Conservation (phyloP, 2,888 invertebrate genomes). For the Helleia helle region DNA sequence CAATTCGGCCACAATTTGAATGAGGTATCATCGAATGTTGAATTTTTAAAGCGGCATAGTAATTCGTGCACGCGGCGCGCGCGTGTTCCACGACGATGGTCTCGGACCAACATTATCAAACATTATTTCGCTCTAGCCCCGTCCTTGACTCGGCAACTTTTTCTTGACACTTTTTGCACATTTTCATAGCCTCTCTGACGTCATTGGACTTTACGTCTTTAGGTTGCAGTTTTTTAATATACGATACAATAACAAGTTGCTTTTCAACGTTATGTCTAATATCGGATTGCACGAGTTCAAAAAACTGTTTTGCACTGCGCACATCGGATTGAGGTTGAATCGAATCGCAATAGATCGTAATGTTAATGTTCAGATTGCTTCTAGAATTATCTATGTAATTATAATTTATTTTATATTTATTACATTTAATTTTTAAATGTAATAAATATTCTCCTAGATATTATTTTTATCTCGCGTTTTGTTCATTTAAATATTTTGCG, state of each 20-base stretch:
- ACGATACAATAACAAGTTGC: background rate
- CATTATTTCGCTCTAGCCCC: background rate
- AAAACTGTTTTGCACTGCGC: background rate
- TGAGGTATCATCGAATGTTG: no score
- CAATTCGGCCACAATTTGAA: no score
- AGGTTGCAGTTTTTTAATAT: conserved; percentile 10
- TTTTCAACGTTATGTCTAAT: background rate
- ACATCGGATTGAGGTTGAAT: background rate
- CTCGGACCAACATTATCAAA: background rate
- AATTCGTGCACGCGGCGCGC: conserved; percentile 12
- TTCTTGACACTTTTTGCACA: conserved; percentile 5
- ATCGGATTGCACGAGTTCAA: background rate
- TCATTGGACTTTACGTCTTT: conserved; percentile 20
- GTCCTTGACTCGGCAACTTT: conserved; percentile 6
- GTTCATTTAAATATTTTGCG: no score
- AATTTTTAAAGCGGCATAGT: conserved; percentile 1
- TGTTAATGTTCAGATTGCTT: no score
- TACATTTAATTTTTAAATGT: no score
- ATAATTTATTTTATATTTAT: no score
- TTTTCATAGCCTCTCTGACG: conserved; percentile 11
- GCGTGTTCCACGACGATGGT: conserved; percentile 24
- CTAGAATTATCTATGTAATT: no score
- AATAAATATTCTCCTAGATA: no score
- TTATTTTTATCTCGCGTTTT: no score
- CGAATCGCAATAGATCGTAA: background rate